Base-by-base conservation (phyloP, 2,797 vertebrate genomes). In the Pantherophis vulpinus region DNA sequence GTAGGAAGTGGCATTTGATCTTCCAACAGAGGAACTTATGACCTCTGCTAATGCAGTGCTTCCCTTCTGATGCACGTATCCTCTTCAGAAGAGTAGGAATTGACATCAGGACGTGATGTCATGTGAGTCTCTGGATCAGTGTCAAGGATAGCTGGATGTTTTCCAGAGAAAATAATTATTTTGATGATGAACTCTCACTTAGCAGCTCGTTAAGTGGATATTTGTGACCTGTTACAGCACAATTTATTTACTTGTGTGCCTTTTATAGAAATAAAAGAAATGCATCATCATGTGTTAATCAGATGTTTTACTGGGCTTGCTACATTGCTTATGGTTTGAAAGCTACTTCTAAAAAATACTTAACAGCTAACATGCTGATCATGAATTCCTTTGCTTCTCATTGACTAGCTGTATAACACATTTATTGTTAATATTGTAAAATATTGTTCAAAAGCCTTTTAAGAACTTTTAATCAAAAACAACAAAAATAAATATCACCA, bases 151-250 rank as follows among this genome's bases (percentile, higher is more conserved):
- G 96, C 95, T 96, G 95, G 96, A 83, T 95, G 86, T 93, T 96
- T 94, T 97, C 97, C 97, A 97, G 59, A 93, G 96, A 95, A 96
- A 96, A 97, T 92, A 95, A 94, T 94, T 70, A 95, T 94, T 97
- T 79, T 91, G 95, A 93, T 11, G 87, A 90, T 92, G 86, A 63
- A 96, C 96, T 95, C 93, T 89, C 94, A 96, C 94, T 93, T 29
- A 95, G 70, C 95, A 94, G 95, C 58, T 92, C 54, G 95, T 63
- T 96, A 93, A 94, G 42, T 93, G 92, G 55, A 90, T 93, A 2
- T 25, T 51, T 93, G 61, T 93, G 58, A 90, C 58, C 91, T 93
- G 29, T n/a, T 9, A 56, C 90, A 91, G 47, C 87, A 94, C 95
- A 94, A 63, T 93, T 63, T 59, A 89, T 94, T 94, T 61, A 91